Percentiles rank a stretch among this genome's conserved stretches.
Conservation (phyloP, 2,888 invertebrate genomes). For the Kryphioiulus occultus region DNA sequence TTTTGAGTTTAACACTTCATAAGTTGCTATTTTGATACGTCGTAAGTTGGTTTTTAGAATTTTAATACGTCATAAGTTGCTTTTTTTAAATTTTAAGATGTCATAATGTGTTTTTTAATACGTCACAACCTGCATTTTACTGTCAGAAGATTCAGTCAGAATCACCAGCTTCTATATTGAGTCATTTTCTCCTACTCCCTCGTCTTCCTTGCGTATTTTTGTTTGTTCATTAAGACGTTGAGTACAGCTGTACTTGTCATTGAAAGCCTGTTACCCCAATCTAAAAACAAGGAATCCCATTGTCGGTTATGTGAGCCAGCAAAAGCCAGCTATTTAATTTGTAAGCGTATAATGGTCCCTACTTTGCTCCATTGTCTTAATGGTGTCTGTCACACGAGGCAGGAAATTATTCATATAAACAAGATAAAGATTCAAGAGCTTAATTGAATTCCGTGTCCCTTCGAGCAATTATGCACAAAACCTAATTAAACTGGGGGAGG, state of each 20-base stretch:
- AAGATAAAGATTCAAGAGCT: slow-evolving; percentile 7
- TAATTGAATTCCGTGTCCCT: slow-evolving; percentile 18
- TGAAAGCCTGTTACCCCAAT: neutral
- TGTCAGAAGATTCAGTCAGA: no score
- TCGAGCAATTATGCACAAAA: slow-evolving; percentile 35
- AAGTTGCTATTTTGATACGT: no score
- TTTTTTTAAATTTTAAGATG: no score
- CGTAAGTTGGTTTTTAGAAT: no score
- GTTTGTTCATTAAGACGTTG: neutral
- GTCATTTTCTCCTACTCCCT: neutral
- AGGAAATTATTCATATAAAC: slow-evolving; percentile 31
- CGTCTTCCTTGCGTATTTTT: neutral
- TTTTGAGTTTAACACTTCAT: no score
- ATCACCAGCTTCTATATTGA: no score
- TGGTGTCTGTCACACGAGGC: slow-evolving; percentile 26
- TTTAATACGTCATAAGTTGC: no score
- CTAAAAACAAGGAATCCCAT: neutral
- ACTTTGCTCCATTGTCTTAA: slow-evolving; percentile 3
- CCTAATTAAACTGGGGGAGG: neutral
- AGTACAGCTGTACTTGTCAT: neutral
- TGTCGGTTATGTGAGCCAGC: neutral
- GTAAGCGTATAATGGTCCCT: neutral
- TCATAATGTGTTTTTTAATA: no score
- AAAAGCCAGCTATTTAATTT: slow-evolving; percentile 21
- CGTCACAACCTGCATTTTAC: no score